These are phyloP conservation scores for Pandemis cinnamomeana DNA, from an alignment of 2,888 invertebrate species.

Conservation along the genomic window DNA sequence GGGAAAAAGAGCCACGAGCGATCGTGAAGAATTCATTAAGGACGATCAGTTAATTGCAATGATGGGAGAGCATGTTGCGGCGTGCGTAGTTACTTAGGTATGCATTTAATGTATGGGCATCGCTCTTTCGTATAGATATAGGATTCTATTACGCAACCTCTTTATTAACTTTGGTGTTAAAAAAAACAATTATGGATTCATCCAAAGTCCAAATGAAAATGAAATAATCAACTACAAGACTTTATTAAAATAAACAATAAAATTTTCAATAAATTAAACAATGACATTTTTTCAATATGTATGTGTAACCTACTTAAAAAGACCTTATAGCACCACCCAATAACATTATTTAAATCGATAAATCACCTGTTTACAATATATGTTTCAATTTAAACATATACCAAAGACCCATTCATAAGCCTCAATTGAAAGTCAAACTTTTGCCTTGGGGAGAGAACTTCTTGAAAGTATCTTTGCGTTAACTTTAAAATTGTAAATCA, in stretches of 20 bases:
- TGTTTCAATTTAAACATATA: neutral
- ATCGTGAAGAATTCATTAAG: constrained; percentile 31
- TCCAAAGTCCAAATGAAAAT: no score
- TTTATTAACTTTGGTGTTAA: neutral
- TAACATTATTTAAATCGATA: no score
- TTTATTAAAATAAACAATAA: no score
- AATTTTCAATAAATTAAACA: no score
- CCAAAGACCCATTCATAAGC: neutral
- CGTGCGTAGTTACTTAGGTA: neutral
- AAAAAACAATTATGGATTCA: no score
- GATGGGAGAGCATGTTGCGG: constrained; percentile 27
- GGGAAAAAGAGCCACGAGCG: constrained; percentile 5
- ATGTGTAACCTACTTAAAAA: no score
- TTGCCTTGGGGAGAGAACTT: neutral
- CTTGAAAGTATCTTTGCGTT: neutral
- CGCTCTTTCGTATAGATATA: neutral
- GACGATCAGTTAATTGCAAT: constrained; percentile 36
- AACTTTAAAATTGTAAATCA: neutral
- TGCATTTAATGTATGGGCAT: neutral
- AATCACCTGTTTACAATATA: no score
- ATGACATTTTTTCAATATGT: no score
- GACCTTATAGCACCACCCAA: no score
- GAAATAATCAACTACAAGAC: no score
- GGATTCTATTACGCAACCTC: neutral
- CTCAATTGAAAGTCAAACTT: neutral